Evolutionary conservation across 2,888 invertebrate species (phyloP), one percentile per base, ranked within the genome.

Genomic region (Himalopsyche japonica): DNA sequence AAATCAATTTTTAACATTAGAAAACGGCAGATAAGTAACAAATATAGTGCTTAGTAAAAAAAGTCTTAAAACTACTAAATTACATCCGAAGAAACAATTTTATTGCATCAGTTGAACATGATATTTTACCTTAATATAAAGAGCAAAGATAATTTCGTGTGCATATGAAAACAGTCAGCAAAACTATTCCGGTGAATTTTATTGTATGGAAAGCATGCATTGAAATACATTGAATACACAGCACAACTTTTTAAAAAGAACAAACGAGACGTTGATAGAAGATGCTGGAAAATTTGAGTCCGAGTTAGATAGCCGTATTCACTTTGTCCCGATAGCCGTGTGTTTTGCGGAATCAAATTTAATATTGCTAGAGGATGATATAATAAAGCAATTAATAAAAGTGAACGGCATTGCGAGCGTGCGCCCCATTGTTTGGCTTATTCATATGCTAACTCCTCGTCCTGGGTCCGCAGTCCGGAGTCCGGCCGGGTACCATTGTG

Each of bases 361-460:
- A 86, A 85, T 86, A 86, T 85, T 86, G 85, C 86, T 85, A 70
- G 76, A 79, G 86, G 86, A 86, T 85, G 86, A 86, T 86, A 87
- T 86, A 87, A 87, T 87, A 87, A 87, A 87, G 87, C 89, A 90
- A 90, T 91, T 91, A 91, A 91, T 91, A 91, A 90, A 91, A 91
- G 89, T 90, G 89, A 89, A 89, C 89, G 88, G 88, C 89, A 89
- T 81, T 82, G 85, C 86, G 84, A 83, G 79, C 83, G 78, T 80
- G 77, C 77, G 70, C 70, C 89, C 90, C 89, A 90, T 91, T 91
- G 91, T 91, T 90, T 91, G 90, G 88, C 90, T 90, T 91, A 91
- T 91, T 91, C 91, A 91, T 91, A 91, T 91, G 91, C 91, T 91
- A 91, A 91, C 90, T 91, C 90, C 89, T 89, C 88, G 86, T 79